Evolutionary conservation across 2,888 invertebrate species (phyloP).

Genomic region (Nymphalis polychloros): DNA sequence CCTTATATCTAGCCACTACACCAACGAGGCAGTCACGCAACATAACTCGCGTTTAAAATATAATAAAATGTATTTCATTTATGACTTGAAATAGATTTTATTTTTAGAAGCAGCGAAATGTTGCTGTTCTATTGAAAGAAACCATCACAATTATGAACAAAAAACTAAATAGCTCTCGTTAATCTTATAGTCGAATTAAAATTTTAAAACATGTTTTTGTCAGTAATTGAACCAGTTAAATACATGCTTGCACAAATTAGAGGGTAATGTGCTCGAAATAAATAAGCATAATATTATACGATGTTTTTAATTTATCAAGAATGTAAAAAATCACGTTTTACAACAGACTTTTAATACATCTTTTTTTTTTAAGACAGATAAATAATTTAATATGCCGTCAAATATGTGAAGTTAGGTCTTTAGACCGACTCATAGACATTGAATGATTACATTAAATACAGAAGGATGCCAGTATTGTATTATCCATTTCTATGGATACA

Average conservation of each 20-base stretch:
- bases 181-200: conserved; percentile 15
- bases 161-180: conserved; percentile 10
- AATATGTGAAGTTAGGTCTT: too few relatives aligned
- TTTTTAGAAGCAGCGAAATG: conserved; percentile 2
- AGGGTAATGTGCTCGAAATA: conserved; percentile 5
- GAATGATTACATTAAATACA: too few relatives aligned
- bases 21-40: too few relatives aligned
- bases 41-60: not conserved
- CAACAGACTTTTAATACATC: not conserved
- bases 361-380: not conserved
- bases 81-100: not conserved
- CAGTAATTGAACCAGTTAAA: conserved; percentile 15
- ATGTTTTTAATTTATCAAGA: not conserved
- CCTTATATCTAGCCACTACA: too few relatives aligned
- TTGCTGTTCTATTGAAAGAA: too few relatives aligned
- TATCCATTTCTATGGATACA: too few relatives aligned
- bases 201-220: conserved; percentile 19
- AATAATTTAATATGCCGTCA: too few relatives aligned
- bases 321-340: conserved; percentile 1
- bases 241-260: conserved; percentile 18
- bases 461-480: too few relatives aligned
- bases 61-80: not conserved
- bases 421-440: too few relatives aligned
- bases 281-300: not conserved
- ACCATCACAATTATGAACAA: conserved; percentile 8